Evolutionary conservation across 2,888 invertebrate genomes (phyloP).

Genomic region (Gryllus longicercus): DNA sequence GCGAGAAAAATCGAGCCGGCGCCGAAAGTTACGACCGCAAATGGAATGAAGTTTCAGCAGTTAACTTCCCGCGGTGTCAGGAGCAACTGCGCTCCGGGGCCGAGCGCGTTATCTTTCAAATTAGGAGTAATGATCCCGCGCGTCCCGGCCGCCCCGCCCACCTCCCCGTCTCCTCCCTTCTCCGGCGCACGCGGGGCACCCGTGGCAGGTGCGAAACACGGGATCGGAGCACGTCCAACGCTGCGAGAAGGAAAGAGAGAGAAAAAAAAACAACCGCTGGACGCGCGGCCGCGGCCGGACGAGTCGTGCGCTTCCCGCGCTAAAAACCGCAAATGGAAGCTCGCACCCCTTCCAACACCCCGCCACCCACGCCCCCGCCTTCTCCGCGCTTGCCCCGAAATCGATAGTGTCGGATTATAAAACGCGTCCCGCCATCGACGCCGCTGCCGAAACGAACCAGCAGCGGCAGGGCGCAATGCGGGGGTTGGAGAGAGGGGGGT

Average conservation of each 20-base stretch:
- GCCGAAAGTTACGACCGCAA: conserved; percentile 6
- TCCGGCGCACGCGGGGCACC: background rate
- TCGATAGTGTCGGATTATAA: background rate
- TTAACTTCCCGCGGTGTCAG: background rate
- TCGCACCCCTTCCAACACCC: background rate
- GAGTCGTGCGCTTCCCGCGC: too few relatives aligned
- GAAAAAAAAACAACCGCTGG: too few relatives aligned
- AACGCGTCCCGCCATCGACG: background rate
- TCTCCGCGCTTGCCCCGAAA: background rate
- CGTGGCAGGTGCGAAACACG: too few relatives aligned
- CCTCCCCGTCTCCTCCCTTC: background rate
- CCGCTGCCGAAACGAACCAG: background rate
- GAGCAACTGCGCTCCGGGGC: background rate
- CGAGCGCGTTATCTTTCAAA: background rate
- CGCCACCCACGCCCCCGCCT: background rate
- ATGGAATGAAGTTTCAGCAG: conserved; percentile 17
- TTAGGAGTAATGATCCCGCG: background rate
- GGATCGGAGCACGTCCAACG: too few relatives aligned
- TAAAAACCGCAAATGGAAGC: too few relatives aligned
- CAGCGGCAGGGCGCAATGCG: background rate
- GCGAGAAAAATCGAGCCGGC: background rate
- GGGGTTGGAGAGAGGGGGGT: background rate
- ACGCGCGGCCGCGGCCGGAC: too few relatives aligned
- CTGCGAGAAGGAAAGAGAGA: too few relatives aligned
- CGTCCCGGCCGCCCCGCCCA: background rate